Evolutionary conservation across 2,888 invertebrate species (phyloP).

Genomic region (Hyposoter didymator): DNA sequence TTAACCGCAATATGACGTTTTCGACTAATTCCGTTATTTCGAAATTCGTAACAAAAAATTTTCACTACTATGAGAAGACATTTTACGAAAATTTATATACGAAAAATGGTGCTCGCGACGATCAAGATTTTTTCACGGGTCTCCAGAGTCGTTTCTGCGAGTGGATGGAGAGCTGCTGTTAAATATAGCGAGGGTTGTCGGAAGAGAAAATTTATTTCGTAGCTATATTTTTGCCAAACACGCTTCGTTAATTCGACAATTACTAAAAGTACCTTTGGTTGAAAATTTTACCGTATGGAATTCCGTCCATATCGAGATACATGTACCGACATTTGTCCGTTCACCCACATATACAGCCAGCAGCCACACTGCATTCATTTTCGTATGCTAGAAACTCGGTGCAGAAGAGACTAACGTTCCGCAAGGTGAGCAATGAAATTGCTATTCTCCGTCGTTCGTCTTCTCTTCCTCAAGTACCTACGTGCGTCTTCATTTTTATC

Average conservation of each 20-base stretch:
- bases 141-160: neutral
- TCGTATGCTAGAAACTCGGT: slow-evolving; percentile 17
- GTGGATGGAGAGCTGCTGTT: neutral
- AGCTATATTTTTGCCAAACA: neutral
- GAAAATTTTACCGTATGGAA: neutral
- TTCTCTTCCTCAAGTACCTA: slow-evolving; percentile 47
- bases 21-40: neutral
- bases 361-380: neutral
- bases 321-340: neutral
- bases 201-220: neutral
- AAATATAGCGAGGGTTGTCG: neutral
- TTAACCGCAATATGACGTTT: neutral
- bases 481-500: slow-evolving; percentile 41
- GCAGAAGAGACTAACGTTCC: slow-evolving; percentile 57
- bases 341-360: neutral
- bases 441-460: slow-evolving; percentile 55
- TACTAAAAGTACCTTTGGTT: neutral
- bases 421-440: slow-evolving; percentile 63
- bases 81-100: neutral
- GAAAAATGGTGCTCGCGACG: neutral
- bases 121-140: neutral
- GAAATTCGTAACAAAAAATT: neutral
- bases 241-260: slow-evolving; percentile 13
- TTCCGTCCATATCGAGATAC: neutral
- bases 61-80: neutral